Percentiles rank a stretch among this genome's conserved stretches.
phyloP scores from a whole-genome alignment of 2,113 vertebrate species.

The Chaetorhynchus papuensis region DNA sequence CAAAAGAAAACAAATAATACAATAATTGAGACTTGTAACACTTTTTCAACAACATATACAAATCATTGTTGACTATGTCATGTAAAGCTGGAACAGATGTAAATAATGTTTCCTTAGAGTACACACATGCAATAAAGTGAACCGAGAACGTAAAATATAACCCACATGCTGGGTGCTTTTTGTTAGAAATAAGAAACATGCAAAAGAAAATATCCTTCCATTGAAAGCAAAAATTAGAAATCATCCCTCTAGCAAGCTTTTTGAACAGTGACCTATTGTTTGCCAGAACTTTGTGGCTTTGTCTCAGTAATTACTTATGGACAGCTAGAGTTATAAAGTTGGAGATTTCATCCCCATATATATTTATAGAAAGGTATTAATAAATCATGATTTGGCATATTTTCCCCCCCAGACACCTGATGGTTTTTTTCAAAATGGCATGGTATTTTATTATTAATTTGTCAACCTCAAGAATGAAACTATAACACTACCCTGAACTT shows the following conservation, averaged over 20 bases:
- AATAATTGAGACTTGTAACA: neutral
- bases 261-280: neutral
- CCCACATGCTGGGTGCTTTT: neutral
- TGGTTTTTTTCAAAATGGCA: neutral
- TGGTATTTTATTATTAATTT: neutral
- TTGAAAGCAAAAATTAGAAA: neutral
- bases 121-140: neutral
- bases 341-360: conserved; percentile 20
- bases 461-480: neutral
- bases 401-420: neutral
- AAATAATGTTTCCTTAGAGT: neutral
- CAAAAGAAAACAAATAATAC: neutral
- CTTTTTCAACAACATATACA: conserved; percentile 21
- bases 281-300: neutral
- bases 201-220: neutral
- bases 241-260: neutral
- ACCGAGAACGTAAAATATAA: neutral
- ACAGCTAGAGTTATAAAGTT: conserved; percentile 5
- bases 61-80: conserved; percentile 29
- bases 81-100: neutral
- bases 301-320: neutral
- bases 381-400: neutral
- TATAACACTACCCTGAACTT: neutral
- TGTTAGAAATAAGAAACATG: neutral
- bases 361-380: neutral